These are phyloP conservation scores for Bombylius major DNA, from an alignment of 2,888 invertebrate genomes.

Conservation along the genomic window DNA sequence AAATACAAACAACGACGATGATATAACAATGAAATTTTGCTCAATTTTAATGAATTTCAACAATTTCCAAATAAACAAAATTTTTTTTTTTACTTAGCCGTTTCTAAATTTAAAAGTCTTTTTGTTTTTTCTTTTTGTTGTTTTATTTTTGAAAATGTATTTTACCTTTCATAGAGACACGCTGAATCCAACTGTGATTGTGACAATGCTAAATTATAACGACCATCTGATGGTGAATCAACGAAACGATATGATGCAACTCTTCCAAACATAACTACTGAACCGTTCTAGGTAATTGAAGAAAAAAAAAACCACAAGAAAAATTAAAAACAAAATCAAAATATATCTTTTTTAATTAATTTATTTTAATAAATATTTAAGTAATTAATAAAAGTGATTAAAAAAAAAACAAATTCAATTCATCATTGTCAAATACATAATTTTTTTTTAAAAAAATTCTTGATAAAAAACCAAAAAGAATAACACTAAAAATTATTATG, in stretches of 20 bases:
- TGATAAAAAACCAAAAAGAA: no score
- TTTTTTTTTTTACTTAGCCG: background rate
- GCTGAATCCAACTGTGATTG: slow-evolving; percentile 61
- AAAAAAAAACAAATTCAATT: no score
- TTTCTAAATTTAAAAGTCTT: no score
- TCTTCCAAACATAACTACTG: slow-evolving; percentile 72
- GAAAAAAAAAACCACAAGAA: background rate
- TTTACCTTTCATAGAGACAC: slow-evolving; percentile 69
- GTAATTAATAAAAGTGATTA: no score
- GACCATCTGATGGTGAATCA: slow-evolving; percentile 69
- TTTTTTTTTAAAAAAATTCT: no score
- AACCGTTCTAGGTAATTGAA: slow-evolving; percentile 52
- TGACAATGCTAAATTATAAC: slow-evolving; percentile 62
- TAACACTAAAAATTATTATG: no score
- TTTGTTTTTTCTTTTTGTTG: background rate
- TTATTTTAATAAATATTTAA: background rate
- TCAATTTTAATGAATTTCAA: no score
- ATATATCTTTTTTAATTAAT: background rate
- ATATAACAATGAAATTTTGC: no score
- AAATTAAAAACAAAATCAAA: background rate
- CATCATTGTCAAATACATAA: no score
- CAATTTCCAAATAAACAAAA: no score
- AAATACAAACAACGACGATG: no score
- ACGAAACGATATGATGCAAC: slow-evolving; percentile 77
- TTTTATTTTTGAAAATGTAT: background rate